Evolutionary conservation across 2,113 vertebrate species (phyloP).

Genomic region (Oncorhynchus gorbuscha): DNA sequence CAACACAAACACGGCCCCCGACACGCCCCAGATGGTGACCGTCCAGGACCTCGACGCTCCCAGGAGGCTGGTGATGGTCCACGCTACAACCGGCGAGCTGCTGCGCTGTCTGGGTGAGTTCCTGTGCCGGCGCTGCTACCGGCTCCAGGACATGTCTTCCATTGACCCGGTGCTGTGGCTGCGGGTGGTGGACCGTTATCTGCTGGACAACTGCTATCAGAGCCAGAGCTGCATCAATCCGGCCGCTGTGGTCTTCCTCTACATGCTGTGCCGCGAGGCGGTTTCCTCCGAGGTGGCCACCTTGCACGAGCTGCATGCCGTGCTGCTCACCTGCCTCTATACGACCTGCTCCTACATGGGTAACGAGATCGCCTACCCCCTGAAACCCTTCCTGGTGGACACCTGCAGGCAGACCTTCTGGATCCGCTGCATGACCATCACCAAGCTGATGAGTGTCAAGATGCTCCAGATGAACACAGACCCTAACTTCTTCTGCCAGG

Average conservation of each 20-base stretch:
- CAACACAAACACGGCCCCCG: slow-evolving; percentile 75
- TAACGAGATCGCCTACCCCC: slow-evolving; percentile 88
- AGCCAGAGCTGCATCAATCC: slow-evolving; percentile 98
- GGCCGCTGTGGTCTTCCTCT: slow-evolving; percentile 92
- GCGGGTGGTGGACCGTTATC: too few species aligned
- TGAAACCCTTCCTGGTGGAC: slow-evolving; percentile 93
- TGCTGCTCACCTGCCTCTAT: slow-evolving; percentile 90
- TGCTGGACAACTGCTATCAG: slow-evolving; percentile 89
- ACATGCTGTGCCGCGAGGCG: slow-evolving; percentile 95
- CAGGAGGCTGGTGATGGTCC: too few species aligned
- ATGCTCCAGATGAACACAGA: slow-evolving; percentile 98
- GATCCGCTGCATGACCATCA: slow-evolving; percentile 96
- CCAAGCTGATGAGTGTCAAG: slow-evolving; percentile 95
- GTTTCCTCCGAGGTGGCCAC: slow-evolving; percentile 88
- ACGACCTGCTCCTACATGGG: slow-evolving; percentile 75
- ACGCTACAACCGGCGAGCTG: too few species aligned
- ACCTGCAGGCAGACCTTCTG: slow-evolving; percentile 97
- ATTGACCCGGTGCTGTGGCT: too few species aligned
- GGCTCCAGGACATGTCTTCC: too few species aligned
- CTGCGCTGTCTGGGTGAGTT: too few species aligned
- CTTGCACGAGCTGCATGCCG: slow-evolving; percentile 92
- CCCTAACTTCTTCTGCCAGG: slow-evolving; percentile 97
- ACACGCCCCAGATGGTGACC: slow-evolving; percentile 90
- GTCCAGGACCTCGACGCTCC: slow-evolving; percentile 90
- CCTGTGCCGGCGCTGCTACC: too few species aligned